These are phyloP conservation scores for Ectropis grisescens DNA, from an alignment of 1,140 invertebrate genomes.

Conservation along the genomic window DNA sequence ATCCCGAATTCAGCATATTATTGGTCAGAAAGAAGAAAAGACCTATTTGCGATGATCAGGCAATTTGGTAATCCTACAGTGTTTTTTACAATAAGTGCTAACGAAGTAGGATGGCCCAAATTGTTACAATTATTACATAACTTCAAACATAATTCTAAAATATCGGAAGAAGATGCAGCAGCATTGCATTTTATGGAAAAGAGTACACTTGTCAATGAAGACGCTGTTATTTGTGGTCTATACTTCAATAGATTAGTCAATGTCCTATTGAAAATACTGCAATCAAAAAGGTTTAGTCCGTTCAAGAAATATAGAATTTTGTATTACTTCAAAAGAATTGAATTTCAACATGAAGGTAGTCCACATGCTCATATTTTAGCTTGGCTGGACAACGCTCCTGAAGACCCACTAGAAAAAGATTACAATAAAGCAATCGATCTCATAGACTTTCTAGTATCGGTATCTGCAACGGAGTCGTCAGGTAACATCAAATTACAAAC, in stretches of 20 bases:
- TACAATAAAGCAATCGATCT: constrained; percentile 5
- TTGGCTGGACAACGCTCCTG: constrained; percentile 15
- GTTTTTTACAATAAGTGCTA: constrained; percentile 44
- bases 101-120: constrained; percentile 44
- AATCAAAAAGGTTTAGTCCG: constrained; percentile 8
- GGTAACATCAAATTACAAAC: constrained; percentile 13
- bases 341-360: constrained; percentile 13
- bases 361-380: constrained; percentile 8
- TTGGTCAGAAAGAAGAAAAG: constrained; percentile 36
- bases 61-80: constrained; percentile 37
- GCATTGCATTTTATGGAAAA: constrained; percentile 25
- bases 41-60: constrained; percentile 53
- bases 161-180: constrained; percentile 19
- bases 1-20: constrained; percentile 26
- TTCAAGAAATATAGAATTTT: constrained; percentile 7
- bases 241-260: no score
- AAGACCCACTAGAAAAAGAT: constrained; percentile 8
- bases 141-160: no score
- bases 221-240: constrained; percentile 51
- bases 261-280: constrained; percentile 10
- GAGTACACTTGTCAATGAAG: constrained; percentile 35
- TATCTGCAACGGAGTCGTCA: constrained; percentile 13
- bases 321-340: constrained; percentile 10
- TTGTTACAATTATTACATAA: constrained; percentile 37
- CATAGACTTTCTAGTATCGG: constrained; percentile 16